These are phyloP conservation scores for Amphimedon queenslandica DNA, from an alignment of 37 sponge, comb jelly and placozoan species.

Conservation along the genomic window DNA sequence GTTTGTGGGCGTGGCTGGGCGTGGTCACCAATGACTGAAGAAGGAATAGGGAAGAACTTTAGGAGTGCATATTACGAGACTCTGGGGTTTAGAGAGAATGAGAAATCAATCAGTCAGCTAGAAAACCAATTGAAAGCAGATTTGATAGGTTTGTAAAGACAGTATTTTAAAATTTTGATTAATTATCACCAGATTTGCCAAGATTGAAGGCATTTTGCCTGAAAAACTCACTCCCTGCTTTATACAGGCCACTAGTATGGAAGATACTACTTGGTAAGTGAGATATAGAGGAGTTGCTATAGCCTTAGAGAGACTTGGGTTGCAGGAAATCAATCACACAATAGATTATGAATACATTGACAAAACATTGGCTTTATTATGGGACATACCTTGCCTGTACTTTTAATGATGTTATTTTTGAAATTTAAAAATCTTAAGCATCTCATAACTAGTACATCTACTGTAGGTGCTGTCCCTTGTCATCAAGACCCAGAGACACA, in stretches of 20 bases:
- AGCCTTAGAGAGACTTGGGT: too few species aligned
- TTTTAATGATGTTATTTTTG: too few species aligned
- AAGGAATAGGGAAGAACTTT: conserved; percentile 26
- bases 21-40: background rate
- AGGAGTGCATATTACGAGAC: conserved; percentile 62
- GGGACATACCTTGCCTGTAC: too few species aligned
- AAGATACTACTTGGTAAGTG: conserved; percentile 44
- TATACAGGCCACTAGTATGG: conserved; percentile 41
- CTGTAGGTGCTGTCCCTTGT: conserved; percentile 30
- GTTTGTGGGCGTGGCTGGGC: background rate
- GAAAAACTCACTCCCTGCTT: conserved; percentile 34
- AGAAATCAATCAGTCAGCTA: conserved; percentile 25
- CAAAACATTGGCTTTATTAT: too few species aligned
- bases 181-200: conserved; percentile 27
- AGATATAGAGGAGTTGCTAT: too few species aligned
- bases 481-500: conserved; percentile 34
- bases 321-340: too few species aligned
- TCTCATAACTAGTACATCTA: background rate
- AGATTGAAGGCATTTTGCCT: conserved; percentile 42
- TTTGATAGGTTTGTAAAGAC: conserved; percentile 14
- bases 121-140: conserved; percentile 46
- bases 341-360: too few species aligned
- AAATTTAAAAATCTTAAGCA: background rate
- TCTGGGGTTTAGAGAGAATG: conserved; percentile 45
- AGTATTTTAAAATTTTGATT: background rate